Conservation (phyloP, 2,797 vertebrate species). For the Acipenser oxyrinchus region DNA sequence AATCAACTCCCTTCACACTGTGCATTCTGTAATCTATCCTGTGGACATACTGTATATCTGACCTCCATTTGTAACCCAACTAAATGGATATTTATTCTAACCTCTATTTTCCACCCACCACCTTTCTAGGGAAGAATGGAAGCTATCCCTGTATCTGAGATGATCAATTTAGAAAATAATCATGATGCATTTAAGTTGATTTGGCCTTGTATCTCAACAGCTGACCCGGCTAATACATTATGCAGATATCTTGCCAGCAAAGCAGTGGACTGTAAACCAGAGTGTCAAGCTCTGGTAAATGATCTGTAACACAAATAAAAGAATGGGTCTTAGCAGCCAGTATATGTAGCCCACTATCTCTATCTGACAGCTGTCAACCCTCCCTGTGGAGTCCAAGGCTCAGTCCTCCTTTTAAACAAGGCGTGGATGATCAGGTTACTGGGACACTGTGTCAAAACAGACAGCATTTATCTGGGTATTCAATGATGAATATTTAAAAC, state of each 20-base stretch:
- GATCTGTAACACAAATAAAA: slow-evolving; percentile 70
- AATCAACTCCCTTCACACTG: no score
- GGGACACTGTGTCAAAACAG: slow-evolving; percentile 61
- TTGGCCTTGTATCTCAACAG: slow-evolving; percentile 58
- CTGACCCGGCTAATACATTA: slow-evolving; percentile 70
- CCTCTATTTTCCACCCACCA: no score
- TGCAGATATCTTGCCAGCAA: slow-evolving; percentile 67
- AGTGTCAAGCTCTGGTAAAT: slow-evolving; percentile 67
- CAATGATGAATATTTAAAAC: background rate
- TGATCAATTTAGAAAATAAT: slow-evolving; percentile 53
- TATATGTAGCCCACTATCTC: slow-evolving; percentile 68
- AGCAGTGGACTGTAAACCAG: slow-evolving; percentile 64
- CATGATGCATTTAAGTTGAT: slow-evolving; percentile 44
- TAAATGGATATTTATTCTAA: no score
- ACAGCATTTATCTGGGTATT: slow-evolving; percentile 43
- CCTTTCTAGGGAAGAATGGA: no score
- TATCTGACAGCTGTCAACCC: slow-evolving; percentile 70
- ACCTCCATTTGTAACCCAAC: no score
- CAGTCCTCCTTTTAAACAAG: slow-evolving; percentile 61
- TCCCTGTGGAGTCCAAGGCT: slow-evolving; percentile 63
- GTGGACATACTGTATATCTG: slow-evolving; percentile 33
- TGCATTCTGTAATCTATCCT: no score
- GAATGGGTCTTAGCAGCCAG: slow-evolving; percentile 71
- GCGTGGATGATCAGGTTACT: slow-evolving; percentile 66
- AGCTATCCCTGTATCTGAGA: slow-evolving; percentile 13